Conservation (phyloP, 2,113 vertebrate genomes). For the Melanotaenia duboulayi region DNA sequence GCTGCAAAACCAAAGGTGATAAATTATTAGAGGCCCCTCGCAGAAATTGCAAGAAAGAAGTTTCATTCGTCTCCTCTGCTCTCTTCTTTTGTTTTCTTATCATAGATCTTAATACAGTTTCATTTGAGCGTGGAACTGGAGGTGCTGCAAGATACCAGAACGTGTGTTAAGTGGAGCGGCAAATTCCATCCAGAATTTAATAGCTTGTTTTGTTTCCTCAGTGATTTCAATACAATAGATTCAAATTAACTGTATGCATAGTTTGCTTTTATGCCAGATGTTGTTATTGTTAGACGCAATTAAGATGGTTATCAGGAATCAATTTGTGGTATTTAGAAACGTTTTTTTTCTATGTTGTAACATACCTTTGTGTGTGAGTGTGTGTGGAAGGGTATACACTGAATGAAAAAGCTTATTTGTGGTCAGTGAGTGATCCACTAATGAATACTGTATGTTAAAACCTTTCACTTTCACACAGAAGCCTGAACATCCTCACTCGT, state of each 20-base stretch:
- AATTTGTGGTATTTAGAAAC: slow-evolving; percentile 38
- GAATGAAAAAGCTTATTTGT: slow-evolving; percentile 51
- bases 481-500: neutral
- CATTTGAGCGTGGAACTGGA: slow-evolving; percentile 63
- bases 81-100: slow-evolving; percentile 72
- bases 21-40: slow-evolving; percentile 77
- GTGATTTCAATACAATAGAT: slow-evolving; percentile 56
- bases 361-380: neutral
- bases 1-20: slow-evolving; percentile 85
- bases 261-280: slow-evolving; percentile 37
- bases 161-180: slow-evolving; percentile 60
- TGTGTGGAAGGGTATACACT: slow-evolving; percentile 6
- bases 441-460: slow-evolving; percentile 52
- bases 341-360: slow-evolving; percentile 21
- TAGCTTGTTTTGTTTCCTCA: slow-evolving; percentile 32
- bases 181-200: slow-evolving; percentile 66
- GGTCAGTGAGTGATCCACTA: slow-evolving; percentile 60
- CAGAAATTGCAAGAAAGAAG: slow-evolving; percentile 81
- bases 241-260: slow-evolving; percentile 15
- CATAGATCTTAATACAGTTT: slow-evolving; percentile 80
- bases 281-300: slow-evolving; percentile 60
- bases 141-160: slow-evolving; percentile 55
- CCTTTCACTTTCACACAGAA: slow-evolving; percentile 37
- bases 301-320: slow-evolving; percentile 60
- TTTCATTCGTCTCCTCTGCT: slow-evolving; percentile 70